Evolutionary conservation across 2,113 vertebrate species (phyloP).

Genomic region (Marmota flaviventris): DNA sequence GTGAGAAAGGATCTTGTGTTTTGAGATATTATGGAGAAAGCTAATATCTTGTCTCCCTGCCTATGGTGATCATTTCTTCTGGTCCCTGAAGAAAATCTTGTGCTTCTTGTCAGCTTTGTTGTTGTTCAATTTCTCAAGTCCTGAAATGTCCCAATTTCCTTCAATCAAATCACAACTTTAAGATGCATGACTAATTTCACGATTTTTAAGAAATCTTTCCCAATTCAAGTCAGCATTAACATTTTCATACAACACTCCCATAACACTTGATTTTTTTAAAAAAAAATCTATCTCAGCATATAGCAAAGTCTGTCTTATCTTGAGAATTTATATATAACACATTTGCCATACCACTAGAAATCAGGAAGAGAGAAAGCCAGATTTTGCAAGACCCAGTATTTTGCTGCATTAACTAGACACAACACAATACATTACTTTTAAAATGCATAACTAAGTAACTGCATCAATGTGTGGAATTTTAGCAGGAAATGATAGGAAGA

Average conservation of each 20-base stretch:
- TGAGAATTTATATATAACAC: background rate
- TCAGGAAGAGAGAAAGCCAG: background rate
- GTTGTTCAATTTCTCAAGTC: background rate
- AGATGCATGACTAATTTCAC: background rate
- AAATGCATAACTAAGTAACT: background rate
- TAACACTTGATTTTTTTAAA: background rate
- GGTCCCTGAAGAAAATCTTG: background rate
- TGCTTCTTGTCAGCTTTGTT: background rate
- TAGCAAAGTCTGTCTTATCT: background rate
- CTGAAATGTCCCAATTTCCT: background rate
- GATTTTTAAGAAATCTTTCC: slow-evolving; percentile 11
- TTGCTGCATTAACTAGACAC: background rate
- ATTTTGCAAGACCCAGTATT: background rate
- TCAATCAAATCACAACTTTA: background rate
- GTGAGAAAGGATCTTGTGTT: background rate
- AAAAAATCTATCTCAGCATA: background rate
- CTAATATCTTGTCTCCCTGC: background rate
- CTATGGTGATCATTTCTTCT: background rate
- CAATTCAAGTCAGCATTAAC: slow-evolving; percentile 5
- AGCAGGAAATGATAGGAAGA: background rate
- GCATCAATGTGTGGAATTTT: background rate
- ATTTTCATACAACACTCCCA: background rate
- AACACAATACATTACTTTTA: background rate
- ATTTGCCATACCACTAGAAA: background rate
- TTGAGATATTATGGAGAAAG: background rate